Conservation (phyloP, 2,888 invertebrate species). For the Pristionchus arcanus region DNA sequence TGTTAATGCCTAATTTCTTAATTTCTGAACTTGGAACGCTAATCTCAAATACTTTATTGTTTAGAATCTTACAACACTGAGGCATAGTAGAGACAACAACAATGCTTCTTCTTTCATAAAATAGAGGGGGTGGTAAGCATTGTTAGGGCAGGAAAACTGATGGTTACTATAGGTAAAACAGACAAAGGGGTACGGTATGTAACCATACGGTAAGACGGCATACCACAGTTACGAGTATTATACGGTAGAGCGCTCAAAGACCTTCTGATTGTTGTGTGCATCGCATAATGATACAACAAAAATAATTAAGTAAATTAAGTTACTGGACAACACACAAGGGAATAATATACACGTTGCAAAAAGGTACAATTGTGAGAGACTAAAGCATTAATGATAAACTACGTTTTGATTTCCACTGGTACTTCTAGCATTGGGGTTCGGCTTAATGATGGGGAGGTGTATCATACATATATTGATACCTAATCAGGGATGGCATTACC, state of each 20-base stretch:
- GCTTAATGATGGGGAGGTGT: background rate
- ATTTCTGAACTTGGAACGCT: background rate
- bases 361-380: background rate
- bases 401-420: background rate
- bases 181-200: background rate
- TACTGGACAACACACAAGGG: background rate
- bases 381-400: background rate
- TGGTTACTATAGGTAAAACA: background rate
- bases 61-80: background rate
- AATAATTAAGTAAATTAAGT: background rate
- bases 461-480: background rate
- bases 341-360: background rate
- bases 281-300: background rate
- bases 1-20: background rate
- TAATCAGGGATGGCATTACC: background rate
- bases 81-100: constrained; percentile 1
- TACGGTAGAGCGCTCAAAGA: too few species aligned
- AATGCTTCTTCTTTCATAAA: constrained; percentile 16
- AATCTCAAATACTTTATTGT: background rate
- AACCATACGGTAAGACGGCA: background rate
- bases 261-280: background rate
- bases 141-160: background rate
- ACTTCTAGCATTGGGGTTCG: background rate
- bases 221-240: background rate
- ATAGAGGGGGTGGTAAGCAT: background rate